phyloP scores from a whole-genome alignment of 2,888 invertebrate genomes.

The Saturnia pavonia region DNA sequence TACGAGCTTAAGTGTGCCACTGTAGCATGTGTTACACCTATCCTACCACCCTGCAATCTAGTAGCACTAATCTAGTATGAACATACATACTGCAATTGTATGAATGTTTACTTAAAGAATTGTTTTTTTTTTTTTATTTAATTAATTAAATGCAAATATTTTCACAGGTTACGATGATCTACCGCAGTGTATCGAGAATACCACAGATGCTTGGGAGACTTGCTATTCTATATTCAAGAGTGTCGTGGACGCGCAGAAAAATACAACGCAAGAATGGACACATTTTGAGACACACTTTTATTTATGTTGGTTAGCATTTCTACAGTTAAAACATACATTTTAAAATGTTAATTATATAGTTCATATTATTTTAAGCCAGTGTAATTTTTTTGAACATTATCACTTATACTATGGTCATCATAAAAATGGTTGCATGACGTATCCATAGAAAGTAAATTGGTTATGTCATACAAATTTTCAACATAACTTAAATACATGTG shows the following conservation, averaged over 20 bases:
- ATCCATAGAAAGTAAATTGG: too few species aligned
- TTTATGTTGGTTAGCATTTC: constrained; percentile 60
- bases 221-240: constrained; percentile 58
- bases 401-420: too few species aligned
- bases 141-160: constrained; percentile 1
- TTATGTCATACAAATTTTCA: too few species aligned
- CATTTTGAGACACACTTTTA: constrained; percentile 67
- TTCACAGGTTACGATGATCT: constrained; percentile 54
- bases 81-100: neutral
- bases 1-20: too few species aligned
- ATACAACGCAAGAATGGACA: constrained; percentile 62
- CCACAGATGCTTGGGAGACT: constrained; percentile 52
- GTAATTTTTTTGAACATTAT: neutral
- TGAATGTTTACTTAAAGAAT: neutral
- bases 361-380: neutral
- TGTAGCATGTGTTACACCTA: too few species aligned
- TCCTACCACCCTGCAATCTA: too few species aligned
- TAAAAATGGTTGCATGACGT: too few species aligned
- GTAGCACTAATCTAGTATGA: neutral
- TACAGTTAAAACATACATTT: neutral
- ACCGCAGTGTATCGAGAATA: constrained; percentile 51
- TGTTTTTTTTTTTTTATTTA: neutral
- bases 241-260: constrained; percentile 56
- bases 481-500: too few species aligned
- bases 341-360: neutral